Conservation (phyloP, 2,888 invertebrate species). For the Scaptomyza parva region DNA sequence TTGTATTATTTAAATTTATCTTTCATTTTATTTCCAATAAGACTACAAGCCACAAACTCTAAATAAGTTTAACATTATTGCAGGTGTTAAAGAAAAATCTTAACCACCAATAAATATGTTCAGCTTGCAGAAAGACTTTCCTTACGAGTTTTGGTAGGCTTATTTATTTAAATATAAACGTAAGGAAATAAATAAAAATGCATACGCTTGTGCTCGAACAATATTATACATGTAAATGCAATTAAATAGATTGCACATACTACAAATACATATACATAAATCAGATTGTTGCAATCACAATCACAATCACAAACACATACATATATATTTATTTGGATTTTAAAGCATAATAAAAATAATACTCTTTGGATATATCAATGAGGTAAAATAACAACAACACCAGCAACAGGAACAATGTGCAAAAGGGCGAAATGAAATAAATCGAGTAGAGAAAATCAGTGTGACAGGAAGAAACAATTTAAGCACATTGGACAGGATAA, state of each 20-base stretch:
- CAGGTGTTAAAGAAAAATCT: background rate
- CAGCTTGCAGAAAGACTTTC: background rate
- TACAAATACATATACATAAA: conserved; percentile 23
- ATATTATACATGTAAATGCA: conserved; percentile 54
- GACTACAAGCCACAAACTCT: background rate
- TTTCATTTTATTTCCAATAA: background rate
- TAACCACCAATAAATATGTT: background rate
- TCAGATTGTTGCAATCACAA: conserved; percentile 47
- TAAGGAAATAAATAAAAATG: conserved; percentile 12
- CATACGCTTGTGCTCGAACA: conserved; percentile 9
- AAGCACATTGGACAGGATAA: conserved; percentile 78
- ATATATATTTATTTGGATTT: conserved; percentile 69
- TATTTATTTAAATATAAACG: conserved; percentile 7
- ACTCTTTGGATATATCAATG: conserved; percentile 47
- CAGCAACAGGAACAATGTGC: conserved; percentile 31
- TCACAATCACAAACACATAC: background rate
- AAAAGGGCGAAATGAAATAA: conserved; percentile 68
- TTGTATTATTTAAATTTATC: background rate
- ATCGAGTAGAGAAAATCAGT: conserved; percentile 75
- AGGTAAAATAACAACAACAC: conserved; percentile 33
- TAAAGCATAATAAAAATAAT: conserved; percentile 62
- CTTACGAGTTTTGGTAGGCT: background rate
- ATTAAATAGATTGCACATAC: conserved; percentile 66
- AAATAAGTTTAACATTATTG: background rate
- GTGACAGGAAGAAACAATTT: conserved; percentile 79